Evolutionary conservation across 2,888 invertebrate genomes (phyloP), one percentile per base, ranked within the genome.

Genomic region (Branchipolynoe longqiensis): DNA sequence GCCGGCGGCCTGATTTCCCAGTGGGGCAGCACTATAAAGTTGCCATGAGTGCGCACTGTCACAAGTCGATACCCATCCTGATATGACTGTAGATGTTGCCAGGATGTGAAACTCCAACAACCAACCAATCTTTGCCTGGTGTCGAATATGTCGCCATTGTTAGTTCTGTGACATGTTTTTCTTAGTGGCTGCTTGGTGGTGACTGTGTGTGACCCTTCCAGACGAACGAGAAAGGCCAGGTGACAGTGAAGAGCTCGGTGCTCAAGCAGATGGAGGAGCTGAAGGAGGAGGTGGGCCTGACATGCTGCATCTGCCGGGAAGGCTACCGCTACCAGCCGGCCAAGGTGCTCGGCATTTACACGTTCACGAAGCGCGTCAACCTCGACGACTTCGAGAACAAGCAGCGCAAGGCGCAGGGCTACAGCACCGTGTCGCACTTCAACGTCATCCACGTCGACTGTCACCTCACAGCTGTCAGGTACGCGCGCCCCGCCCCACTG

Each of bases 361-460:
- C 99, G 3, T 99, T 97, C 94, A 98, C 98, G 81, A 98, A 98
- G 94, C 96, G 98, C 28, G 97, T 97, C 90, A 97, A 97, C 91
- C 96, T 98, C 59, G 99, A 99, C 89, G 98, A 98, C 92, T 97
- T 95, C 93, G 99, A 99, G 94, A 95, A 96, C 88, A 98, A 98
- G 87, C 96, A 97, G 58, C 95, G 98, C 88, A 98, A 98, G 94
- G 97, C 97, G 12, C 92, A 90, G 41, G 95, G 95, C 84, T 98
- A 98, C 94, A 97, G 97, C 82, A 99, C 99, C 0, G 99, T 99
- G 54, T 98, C 98, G 22, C 99, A 99, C 94, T 99, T 99, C 95
- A 99, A 99, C 95, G 97, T 99, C 56, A 98, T 99, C 38, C 99
- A 99, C 94, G 97, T 99, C 2, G 99, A 99, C 94, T 99, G 99